A percentile compares a stretch with the other conserved stretches of the same genome.
phyloP scores from a whole-genome alignment of 2,888 invertebrate genomes.

The Tenthredo livida region DNA sequence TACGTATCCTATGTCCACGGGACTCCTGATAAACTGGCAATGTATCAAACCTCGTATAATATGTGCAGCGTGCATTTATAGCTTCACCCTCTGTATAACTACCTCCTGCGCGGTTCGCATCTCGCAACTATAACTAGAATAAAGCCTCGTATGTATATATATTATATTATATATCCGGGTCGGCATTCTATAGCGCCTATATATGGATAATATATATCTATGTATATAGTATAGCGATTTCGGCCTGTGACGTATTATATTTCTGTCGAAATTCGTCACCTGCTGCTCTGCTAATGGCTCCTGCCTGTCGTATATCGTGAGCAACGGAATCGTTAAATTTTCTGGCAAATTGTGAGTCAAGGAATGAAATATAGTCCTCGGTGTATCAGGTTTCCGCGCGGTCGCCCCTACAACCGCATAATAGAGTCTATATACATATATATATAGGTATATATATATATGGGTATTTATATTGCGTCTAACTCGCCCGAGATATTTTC shows the following conservation, averaged over 20 bases:
- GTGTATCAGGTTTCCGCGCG: constrained; percentile 29
- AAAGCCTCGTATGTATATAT: background rate
- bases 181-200: no score
- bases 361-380: constrained; percentile 34
- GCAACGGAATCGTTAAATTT: constrained; percentile 30
- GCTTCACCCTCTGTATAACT: background rate
- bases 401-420: background rate
- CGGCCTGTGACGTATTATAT: background rate
- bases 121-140: background rate
- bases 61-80: background rate
- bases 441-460: background rate
- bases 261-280: constrained; percentile 21
- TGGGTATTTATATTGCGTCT: constrained; percentile 49
- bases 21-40: constrained; percentile 19
- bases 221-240: background rate
- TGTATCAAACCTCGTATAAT: background rate
- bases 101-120: background rate
- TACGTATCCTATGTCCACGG: background rate
- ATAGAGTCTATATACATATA: background rate
- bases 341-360: constrained; percentile 40
- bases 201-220: background rate
- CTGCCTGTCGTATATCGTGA: constrained; percentile 6
- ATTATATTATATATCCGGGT: no score
- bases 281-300: background rate
- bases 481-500: constrained; percentile 25